Conservation (phyloP, 2,797 vertebrate genomes). For the Prionace glauca region DNA sequence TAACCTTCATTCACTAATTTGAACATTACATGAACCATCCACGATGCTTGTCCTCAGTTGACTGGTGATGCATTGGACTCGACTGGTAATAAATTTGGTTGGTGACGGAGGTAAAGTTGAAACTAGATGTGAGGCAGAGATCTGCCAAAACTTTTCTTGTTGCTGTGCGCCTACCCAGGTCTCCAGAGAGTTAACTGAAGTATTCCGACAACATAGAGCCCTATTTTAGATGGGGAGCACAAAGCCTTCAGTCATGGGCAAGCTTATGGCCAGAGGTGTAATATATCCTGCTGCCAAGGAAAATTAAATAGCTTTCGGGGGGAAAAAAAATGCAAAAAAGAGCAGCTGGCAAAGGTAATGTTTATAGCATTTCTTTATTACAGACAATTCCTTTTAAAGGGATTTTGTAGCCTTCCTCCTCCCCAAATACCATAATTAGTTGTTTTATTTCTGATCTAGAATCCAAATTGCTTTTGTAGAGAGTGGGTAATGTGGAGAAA, state of each 20-base stretch:
- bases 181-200: conserved; percentile 19
- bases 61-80: neutral
- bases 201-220: conserved; percentile 16
- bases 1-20: neutral
- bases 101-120: neutral
- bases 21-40: neutral
- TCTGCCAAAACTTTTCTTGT: neutral
- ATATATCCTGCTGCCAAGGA: neutral
- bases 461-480: neutral
- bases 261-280: neutral
- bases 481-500: neutral
- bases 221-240: neutral
- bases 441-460: neutral
- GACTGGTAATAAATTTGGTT: neutral
- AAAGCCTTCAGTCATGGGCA: conserved; percentile 12
- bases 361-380: neutral
- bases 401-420: neutral
- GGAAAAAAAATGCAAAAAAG: neutral
- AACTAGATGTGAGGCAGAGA: conserved; percentile 7
- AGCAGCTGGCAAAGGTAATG: neutral
- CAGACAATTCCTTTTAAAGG: neutral
- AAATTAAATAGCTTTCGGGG: conserved; percentile 3
- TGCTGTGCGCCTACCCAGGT: neutral
- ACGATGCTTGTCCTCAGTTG: neutral
- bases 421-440: neutral